These are phyloP conservation scores for Linnaemya vulpina DNA, from an alignment of 2,888 invertebrate genomes.

Conservation along the genomic window DNA sequence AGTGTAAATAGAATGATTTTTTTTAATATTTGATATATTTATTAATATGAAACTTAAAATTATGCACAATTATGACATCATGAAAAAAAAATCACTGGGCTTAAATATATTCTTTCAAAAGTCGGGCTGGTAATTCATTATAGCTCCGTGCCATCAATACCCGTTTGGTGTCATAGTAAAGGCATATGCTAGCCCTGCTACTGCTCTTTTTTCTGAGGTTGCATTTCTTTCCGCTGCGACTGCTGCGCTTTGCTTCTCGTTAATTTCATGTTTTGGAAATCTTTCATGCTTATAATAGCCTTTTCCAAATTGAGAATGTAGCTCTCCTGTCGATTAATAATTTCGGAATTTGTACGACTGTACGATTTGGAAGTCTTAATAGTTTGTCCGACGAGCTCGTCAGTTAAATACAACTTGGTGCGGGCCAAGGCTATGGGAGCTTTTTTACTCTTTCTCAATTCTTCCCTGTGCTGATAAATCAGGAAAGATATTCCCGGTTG, in stretches of 20 bases:
- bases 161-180: too few species aligned
- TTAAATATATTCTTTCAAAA: too few species aligned
- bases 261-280: neutral
- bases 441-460: conserved; percentile 44
- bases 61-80: too few species aligned
- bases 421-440: neutral
- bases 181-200: too few species aligned
- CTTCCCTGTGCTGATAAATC: conserved; percentile 22
- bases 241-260: neutral
- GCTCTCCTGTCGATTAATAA: neutral
- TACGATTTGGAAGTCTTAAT: neutral
- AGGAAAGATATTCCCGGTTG: neutral
- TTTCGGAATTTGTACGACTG: neutral
- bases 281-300: neutral
- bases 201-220: neutral
- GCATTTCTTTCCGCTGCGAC: neutral
- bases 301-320: neutral
- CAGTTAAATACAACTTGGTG: conserved; percentile 47
- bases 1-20: too few species aligned
- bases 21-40: too few species aligned
- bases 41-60: too few species aligned
- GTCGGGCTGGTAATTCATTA: too few species aligned
- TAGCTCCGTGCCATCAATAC: too few species aligned
- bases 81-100: too few species aligned
- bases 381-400: conserved; percentile 33